Evolutionary conservation across 2,797 vertebrate genomes (phyloP), one percentile per base, ranked within the genome.

Genomic region (Myripristis jacobus): DNA sequence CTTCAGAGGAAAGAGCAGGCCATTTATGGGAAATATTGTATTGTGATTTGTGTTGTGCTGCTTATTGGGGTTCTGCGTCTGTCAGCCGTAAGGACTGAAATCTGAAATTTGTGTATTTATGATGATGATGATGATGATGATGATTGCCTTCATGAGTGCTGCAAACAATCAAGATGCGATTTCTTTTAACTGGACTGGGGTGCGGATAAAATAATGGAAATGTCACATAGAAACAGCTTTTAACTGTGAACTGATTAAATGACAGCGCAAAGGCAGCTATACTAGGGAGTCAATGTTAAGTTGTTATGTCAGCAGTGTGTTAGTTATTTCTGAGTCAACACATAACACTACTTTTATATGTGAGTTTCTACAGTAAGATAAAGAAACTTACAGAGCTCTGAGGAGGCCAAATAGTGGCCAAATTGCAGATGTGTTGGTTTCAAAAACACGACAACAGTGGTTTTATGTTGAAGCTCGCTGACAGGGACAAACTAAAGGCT

Each of bases 41-140:
- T 43, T 70, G 67, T 84, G 58, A 63, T 67, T 62, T 63, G 51
- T 73, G 66, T 44, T 76, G 70, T 68, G 3, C 74, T 77, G 82
- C 25, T 56, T 38, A 21, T 46, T 60, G 27, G n/a, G 9, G 19
- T 81, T 25, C 55, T 43, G 29, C 58, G 21, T 63, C 16, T 57
- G 9, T 70, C 36, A 21, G 34, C 64, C 19, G 59, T 53, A 60
- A 73, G 73, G 47, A 1, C 5, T 62, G 13, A 46, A 72, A 54
- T 58, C 48, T 31, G 3, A n/a, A 6, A 11, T 25, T 72, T 44
- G 38, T 73, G 48, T 70, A 72, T 77, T 60, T 51, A 61, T 59
- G 43, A 51, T 47, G 48, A 54, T 5, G 34, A 44, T 5, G 34
- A 61, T 59, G 43, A 51, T 47, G 48, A 54, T 5, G 34, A 44